Conservation (phyloP, 1,140 invertebrate genomes). For the Tetragonula clypearis region DNA sequence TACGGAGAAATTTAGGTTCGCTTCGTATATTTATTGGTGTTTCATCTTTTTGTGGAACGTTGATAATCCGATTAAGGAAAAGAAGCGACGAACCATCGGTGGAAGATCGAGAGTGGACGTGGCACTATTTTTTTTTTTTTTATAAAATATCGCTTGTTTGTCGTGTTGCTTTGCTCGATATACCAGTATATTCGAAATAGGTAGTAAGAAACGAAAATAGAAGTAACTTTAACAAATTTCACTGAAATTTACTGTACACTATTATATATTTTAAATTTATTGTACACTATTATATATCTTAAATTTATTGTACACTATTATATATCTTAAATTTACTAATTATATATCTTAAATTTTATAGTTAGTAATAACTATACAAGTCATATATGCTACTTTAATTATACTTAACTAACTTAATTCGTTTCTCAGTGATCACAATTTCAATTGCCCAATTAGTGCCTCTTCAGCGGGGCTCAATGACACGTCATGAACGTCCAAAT, state of each 20-base stretch:
- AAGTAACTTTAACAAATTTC: background rate
- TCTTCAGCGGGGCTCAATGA: constrained; percentile 60
- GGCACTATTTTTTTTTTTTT: background rate
- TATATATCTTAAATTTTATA: background rate
- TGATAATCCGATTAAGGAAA: background rate
- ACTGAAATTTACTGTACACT: no score
- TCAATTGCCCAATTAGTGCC: constrained; percentile 69
- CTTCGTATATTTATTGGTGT: constrained; percentile 7
- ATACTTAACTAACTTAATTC: background rate
- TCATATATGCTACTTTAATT: no score
- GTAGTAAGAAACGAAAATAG: background rate
- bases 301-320: background rate
- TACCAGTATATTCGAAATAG: no score
- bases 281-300: no score
- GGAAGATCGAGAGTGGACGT: background rate
- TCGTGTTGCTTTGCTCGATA: background rate
- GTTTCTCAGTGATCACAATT: constrained; percentile 44
- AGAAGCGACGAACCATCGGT: no score
- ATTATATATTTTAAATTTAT: no score
- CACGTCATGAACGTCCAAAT: constrained; percentile 11
- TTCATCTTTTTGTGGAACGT: constrained; percentile 7
- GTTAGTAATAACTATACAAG: background rate
- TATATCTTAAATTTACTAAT: background rate
- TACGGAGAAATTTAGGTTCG: constrained; percentile 74
- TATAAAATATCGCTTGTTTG: background rate